Evolutionary conservation across 2,888 invertebrate genomes (phyloP), one percentile per base, ranked within the genome.

Genomic region (Coenonympha glycerion): DNA sequence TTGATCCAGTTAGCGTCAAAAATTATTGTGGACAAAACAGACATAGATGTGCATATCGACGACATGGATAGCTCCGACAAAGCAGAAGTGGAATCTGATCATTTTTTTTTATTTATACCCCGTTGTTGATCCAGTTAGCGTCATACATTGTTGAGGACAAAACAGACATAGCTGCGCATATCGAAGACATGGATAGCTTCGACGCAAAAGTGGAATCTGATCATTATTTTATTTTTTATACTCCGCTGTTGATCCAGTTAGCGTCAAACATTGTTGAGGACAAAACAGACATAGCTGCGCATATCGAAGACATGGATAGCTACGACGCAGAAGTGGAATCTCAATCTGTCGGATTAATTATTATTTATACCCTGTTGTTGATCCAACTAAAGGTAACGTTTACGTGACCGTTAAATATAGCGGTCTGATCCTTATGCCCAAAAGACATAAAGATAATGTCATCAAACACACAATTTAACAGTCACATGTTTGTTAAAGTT

Each of bases 61-160:
- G 79, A 79, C 3, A 60, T 73, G 6, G 83, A 82, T 6, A 64
- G 72, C 55, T 73, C 75, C n/a, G n/a, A n/a, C 0, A 83, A 83
- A 47, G 53, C 57, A 22, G 66, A 65, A 52, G 54, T 47, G 33
- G 63, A 62, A 37, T 40, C 53, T 19, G 58, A 59, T 34, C 33
- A 34, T 6, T 6, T 42, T 13, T 42, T 19, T 9, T 28, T 11
- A 21, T 11, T n/a, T n/a, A n/a, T n/a, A n/a, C n/a, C n/a, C n/a
- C n/a, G n/a, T n/a, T n/a, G n/a, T n/a, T n/a, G n/a, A n/a, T n/a
- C n/a, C n/a, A 83, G 54, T 79, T 69, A 52, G 71, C 84, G 1
- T 67, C 79, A 3, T 69, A 73, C 21, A 63, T 77, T 6, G 73
- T 73, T 13, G 76, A 77, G n/a, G 80, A 81, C 44, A 72, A 76